Percentiles rank a stretch among this genome's conserved stretches.
phyloP scores from a whole-genome alignment of 1,140 invertebrate species.

The Carposina sasakii region DNA sequence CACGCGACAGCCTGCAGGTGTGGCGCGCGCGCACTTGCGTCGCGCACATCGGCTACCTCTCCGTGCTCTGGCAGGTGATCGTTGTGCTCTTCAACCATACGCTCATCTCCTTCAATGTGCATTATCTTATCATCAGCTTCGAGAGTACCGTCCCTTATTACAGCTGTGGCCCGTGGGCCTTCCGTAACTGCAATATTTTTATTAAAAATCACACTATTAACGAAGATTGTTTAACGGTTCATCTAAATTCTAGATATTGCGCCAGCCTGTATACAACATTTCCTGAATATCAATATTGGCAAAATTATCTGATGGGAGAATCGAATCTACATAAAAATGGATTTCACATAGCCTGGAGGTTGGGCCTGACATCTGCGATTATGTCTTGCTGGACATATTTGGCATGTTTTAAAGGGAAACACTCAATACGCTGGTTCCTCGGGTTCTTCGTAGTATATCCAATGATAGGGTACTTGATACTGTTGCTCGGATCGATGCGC shows the following conservation, averaged over 20 bases:
- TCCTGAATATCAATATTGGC: conserved; percentile 57
- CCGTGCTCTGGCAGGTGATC: conserved; percentile 37
- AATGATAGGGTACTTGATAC: conserved; percentile 26
- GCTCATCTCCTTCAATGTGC: conserved; percentile 35
- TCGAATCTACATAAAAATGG: background rate
- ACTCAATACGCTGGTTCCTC: conserved; percentile 35
- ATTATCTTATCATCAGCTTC: conserved; percentile 58
- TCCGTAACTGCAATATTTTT: conserved; percentile 38
- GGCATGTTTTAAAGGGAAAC: conserved; percentile 38
- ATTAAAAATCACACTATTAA: conserved; percentile 44
- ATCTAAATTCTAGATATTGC: too few species aligned
- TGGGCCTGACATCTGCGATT: conserved; percentile 40
- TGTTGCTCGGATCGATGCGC: conserved; percentile 48
- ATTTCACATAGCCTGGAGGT: conserved; percentile 38
- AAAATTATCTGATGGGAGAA: conserved; percentile 22
- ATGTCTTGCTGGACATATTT: conserved; percentile 34
- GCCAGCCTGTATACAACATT: conserved; percentile 36
- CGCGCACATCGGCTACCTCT: conserved; percentile 45
- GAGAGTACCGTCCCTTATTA: conserved; percentile 51
- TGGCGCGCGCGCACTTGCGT: conserved; percentile 50
- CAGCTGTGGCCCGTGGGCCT: conserved; percentile 46
- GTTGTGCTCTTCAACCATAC: conserved; percentile 44
- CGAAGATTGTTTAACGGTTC: conserved; percentile 38
- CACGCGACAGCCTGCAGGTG: conserved; percentile 74
- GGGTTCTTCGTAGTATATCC: conserved; percentile 30